These are phyloP conservation scores for Netelia melanura DNA, from an alignment of 2,888 invertebrate genomes.

Conservation along the genomic window DNA sequence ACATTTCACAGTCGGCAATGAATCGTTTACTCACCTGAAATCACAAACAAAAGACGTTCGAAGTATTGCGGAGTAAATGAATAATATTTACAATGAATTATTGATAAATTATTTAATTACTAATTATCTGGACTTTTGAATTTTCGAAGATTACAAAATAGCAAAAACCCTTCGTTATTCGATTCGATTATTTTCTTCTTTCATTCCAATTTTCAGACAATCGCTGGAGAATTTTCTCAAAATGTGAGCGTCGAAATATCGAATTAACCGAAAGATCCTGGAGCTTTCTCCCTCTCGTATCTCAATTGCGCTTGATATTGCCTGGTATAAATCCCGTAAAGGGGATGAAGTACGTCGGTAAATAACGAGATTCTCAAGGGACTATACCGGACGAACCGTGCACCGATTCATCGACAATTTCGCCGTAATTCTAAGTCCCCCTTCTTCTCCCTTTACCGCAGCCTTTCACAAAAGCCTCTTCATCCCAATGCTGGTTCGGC, in stretches of 20 bases:
- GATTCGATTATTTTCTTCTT: neutral
- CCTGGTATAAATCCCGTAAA: constrained; percentile 32
- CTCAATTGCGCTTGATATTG: constrained; percentile 50
- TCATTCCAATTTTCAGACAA: neutral
- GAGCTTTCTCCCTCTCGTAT: constrained; percentile 20
- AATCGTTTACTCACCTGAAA: constrained; percentile 42
- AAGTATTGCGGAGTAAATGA: neutral
- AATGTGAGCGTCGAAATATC: neutral
- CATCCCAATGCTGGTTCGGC: constrained; percentile 22
- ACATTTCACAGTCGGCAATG: neutral
- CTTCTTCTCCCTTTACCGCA: neutral
- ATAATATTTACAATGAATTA: neutral
- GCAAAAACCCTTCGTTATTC: too few species aligned
- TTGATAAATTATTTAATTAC: neutral
- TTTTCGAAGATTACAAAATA: too few species aligned
- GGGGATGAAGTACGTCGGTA: constrained; percentile 27
- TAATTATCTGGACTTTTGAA: too few species aligned
- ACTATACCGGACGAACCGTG: constrained; percentile 47
- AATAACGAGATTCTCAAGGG: constrained; percentile 62
- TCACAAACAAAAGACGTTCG: neutral
- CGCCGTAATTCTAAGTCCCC: constrained; percentile 58
- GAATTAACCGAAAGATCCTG: constrained; percentile 32
- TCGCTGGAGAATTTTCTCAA: neutral
- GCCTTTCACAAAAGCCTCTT: neutral
- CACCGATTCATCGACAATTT: constrained; percentile 56